A percentile compares a stretch with the other conserved stretches of the same genome.
phyloP scores from a whole-genome alignment of 2,113 vertebrate genomes.

The Gymnorhina tibicen region DNA sequence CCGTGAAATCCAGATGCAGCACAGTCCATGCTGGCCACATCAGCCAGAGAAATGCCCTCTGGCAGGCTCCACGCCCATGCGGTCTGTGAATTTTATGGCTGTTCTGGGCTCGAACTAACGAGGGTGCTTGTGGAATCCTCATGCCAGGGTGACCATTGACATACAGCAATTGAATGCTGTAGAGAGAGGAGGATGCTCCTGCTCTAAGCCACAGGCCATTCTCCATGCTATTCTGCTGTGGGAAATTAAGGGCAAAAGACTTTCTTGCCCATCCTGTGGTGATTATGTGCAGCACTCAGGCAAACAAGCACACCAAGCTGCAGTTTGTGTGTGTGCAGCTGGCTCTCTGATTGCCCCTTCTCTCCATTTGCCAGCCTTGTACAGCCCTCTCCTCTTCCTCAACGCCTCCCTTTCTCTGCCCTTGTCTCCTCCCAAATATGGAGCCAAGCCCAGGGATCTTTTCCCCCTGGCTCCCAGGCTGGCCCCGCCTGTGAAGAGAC shows the following conservation, averaged over 20 bases:
- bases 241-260: background rate
- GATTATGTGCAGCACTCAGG: background rate
- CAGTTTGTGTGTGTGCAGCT: no score
- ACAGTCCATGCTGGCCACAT: background rate
- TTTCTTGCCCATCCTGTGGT: background rate
- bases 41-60: background rate
- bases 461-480: background rate
- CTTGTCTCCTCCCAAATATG: background rate
- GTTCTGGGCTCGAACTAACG: accelerated
- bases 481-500: background rate
- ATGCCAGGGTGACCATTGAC: no score
- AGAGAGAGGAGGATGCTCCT: background rate
- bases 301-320: background rate
- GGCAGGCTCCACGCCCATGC: background rate
- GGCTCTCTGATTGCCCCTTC: background rate
- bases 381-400: background rate
- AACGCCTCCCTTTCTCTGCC: background rate
- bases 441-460: background rate
- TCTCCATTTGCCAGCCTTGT: background rate
- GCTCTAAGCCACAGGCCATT: background rate
- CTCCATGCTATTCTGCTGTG: no score
- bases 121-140: background rate
- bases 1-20: background rate
- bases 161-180: background rate
- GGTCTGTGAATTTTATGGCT: background rate